Conservation (phyloP, 2,888 invertebrate genomes). For the Therioaphis trifolii region DNA sequence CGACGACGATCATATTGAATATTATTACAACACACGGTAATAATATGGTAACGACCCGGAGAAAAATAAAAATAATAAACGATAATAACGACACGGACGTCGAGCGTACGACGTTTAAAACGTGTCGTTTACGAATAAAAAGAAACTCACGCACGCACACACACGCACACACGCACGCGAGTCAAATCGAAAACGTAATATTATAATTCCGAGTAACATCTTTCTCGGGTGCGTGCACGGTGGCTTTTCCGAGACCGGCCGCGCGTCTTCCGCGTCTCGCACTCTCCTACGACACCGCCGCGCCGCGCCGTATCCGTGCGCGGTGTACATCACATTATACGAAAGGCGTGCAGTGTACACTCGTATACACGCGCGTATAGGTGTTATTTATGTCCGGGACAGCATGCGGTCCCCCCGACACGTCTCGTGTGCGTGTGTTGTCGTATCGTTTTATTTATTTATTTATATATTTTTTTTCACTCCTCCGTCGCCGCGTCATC, state of each 20-base stretch:
- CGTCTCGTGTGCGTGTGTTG: not conserved
- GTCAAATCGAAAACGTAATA: not conserved
- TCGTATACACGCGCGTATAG: slow-evolving; percentile 9
- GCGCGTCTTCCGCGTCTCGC: slow-evolving; percentile 3
- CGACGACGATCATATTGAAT: slow-evolving; percentile 30
- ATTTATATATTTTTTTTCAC: too few species aligned
- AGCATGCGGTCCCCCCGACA: slow-evolving; percentile 49
- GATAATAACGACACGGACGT: not conserved
- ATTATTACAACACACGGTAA: too few species aligned
- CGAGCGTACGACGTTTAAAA: not conserved
- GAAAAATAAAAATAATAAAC: not conserved
- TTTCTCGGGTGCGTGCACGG: not conserved
- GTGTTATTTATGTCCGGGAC: slow-evolving; percentile 56
- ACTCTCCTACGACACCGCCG: not conserved
- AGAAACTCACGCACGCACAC: not conserved
- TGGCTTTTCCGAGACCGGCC: not conserved
- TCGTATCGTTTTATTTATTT: too few species aligned
- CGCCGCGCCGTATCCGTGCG: not conserved
- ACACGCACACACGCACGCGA: too few species aligned
- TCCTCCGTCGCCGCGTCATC: not conserved
- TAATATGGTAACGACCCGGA: too few species aligned
- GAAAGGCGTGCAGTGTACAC: not conserved
- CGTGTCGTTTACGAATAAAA: too few species aligned
- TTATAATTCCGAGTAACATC: slow-evolving; percentile 4
- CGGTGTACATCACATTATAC: not conserved